Evolutionary conservation across 2,113 vertebrate genomes (phyloP).

Genomic region (Tachycineta bicolor): DNA sequence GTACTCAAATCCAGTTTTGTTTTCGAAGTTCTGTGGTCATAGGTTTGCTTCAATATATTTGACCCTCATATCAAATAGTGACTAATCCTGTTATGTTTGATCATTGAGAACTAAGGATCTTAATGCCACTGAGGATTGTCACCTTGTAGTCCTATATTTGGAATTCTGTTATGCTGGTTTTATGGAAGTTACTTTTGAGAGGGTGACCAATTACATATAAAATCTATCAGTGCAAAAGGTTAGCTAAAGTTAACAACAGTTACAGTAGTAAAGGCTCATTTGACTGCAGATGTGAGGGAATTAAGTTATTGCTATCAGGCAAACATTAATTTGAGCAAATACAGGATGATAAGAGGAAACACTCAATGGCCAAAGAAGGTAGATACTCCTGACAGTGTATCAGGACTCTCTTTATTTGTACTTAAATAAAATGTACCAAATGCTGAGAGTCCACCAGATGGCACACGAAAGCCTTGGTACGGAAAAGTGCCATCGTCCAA

Average conservation of each 20-base stretch:
- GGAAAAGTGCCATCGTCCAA: accelerated
- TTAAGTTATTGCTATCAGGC: not conserved
- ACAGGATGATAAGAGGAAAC: not conserved
- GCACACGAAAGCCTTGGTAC: conserved; percentile 56
- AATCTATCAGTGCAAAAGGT: not conserved
- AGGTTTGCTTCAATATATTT: not conserved
- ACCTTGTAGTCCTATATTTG: not conserved
- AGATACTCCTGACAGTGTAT: not conserved
- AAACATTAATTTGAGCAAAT: not conserved
- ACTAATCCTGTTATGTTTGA: not conserved
- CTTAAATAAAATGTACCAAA: not conserved
- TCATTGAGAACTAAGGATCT: not conserved
- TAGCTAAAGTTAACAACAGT: not conserved
- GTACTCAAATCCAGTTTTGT: not conserved
- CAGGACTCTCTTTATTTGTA: not conserved
- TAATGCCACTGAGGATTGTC: not conserved
- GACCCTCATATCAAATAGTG: not conserved
- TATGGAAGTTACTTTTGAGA: not conserved
- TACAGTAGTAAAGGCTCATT: not conserved
- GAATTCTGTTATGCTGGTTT: not conserved
- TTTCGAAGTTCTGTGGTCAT: not conserved
- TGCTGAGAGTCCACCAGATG: conserved; percentile 65
- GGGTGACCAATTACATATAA: accelerated
- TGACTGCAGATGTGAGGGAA: not conserved
- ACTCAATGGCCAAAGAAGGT: not conserved